phyloP scores from a whole-genome alignment of 2,888 invertebrate genomes.

The Xestobium rufovillosum region DNA sequence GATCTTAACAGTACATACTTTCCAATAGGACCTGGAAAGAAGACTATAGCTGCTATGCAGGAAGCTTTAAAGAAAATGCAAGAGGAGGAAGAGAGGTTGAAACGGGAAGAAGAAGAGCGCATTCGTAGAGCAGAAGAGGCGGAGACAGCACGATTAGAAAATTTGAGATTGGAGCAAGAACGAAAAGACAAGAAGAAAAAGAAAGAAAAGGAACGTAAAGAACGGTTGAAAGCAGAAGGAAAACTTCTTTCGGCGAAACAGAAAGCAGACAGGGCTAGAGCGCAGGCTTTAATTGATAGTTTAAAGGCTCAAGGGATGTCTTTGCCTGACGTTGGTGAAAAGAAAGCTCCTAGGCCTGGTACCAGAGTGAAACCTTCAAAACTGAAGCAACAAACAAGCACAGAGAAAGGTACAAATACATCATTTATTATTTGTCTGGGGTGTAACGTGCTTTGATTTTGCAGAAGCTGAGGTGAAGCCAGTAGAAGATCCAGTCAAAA shows the following conservation, averaged over 20 bases:
- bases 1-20: constrained; percentile 10
- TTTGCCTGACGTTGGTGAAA: constrained; percentile 64
- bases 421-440: too few relatives aligned
- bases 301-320: constrained; percentile 83
- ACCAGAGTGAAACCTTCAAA: constrained; percentile 68
- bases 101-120: constrained; percentile 74
- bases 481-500: constrained; percentile 20
- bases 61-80: constrained; percentile 81
- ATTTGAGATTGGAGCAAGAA: constrained; percentile 75
- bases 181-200: constrained; percentile 83
- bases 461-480: constrained; percentile 16
- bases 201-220: constrained; percentile 88
- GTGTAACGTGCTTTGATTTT: too few relatives aligned
- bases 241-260: constrained; percentile 90
- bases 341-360: constrained; percentile 55
- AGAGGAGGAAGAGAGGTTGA: constrained; percentile 77
- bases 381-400: constrained; percentile 56
- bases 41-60: constrained; percentile 85
- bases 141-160: constrained; percentile 66
- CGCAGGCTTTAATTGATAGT: constrained; percentile 81
- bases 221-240: constrained; percentile 92
- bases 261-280: constrained; percentile 81
- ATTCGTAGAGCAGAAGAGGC: constrained; percentile 77
- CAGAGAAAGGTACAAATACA: constrained; percentile 1
- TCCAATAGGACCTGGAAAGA: constrained; percentile 75